A percentile compares a stretch with the other conserved stretches of the same genome.
Conservation (phyloP, 2,113 vertebrate genomes). For the Podocnemis expansa region DNA sequence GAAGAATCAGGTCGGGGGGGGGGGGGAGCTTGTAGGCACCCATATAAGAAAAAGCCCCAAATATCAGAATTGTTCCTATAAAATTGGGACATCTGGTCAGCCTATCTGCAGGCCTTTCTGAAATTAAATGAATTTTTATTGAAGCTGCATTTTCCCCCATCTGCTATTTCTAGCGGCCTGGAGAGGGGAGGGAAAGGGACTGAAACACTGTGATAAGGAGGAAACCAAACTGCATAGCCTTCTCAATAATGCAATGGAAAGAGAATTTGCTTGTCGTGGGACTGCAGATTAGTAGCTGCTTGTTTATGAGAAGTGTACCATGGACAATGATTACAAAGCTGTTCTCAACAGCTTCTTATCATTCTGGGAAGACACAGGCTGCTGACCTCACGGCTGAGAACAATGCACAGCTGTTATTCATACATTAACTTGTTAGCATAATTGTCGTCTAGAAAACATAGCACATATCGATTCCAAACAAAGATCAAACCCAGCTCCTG, state of each 20-base stretch:
- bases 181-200: background rate
- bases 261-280: background rate
- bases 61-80: too few relatives aligned
- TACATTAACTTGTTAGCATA: background rate
- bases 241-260: background rate
- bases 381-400: constrained; percentile 6
- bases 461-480: background rate
- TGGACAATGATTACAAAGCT: background rate
- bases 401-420: constrained; percentile 24
- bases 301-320: background rate
- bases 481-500: rapidly evolving
- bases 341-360: background rate
- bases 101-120: background rate
- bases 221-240: constrained; percentile 14
- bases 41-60: too few relatives aligned
- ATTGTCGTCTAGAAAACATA: background rate
- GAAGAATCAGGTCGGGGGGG: too few relatives aligned
- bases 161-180: constrained; percentile 9
- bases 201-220: background rate
- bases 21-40: too few relatives aligned
- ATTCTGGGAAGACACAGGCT: background rate
- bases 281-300: constrained; percentile 38
- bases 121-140: constrained; percentile 61
- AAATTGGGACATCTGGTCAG: too few relatives aligned
- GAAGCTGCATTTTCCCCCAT: background rate